These are phyloP conservation scores for Patiria miniata DNA, from an alignment of 35 echinoderm and acorn worm species.

Conservation along the genomic window DNA sequence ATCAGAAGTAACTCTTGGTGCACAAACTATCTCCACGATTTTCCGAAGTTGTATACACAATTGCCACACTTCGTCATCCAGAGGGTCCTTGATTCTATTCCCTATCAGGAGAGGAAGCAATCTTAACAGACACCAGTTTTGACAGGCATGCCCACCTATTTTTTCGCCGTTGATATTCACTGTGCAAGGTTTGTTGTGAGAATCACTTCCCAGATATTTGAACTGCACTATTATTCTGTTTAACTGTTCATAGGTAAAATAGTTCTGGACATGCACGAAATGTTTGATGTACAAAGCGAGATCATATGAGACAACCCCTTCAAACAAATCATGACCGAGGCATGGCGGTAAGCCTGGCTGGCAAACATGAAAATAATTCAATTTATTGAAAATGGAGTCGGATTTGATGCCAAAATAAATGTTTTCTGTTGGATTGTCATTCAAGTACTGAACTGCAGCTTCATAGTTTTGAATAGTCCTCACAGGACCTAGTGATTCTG, in stretches of 20 bases:
- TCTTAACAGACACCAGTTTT: slow-evolving; percentile 71
- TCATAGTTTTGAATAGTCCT: slow-evolving; percentile 28
- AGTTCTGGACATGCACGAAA: slow-evolving; percentile 49
- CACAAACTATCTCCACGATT: slow-evolving; percentile 57
- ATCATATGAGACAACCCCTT: slow-evolving; percentile 70
- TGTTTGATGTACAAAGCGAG: slow-evolving; percentile 55
- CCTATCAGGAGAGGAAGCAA: slow-evolving; percentile 52
- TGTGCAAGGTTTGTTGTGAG: slow-evolving; percentile 44
- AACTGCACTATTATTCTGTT: slow-evolving; percentile 46
- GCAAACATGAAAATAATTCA: slow-evolving; percentile 77
- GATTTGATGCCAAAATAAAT: slow-evolving; percentile 45
- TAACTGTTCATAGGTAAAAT: slow-evolving; percentile 62
- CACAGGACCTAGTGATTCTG: background rate
- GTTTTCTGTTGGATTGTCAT: background rate
- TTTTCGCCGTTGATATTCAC: slow-evolving; percentile 49
- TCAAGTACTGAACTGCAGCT: background rate
- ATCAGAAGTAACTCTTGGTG: slow-evolving; percentile 30
- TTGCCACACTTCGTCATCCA: slow-evolving; percentile 41
- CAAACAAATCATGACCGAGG: slow-evolving; percentile 79
- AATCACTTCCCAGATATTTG: slow-evolving; percentile 43
- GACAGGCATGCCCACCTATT: slow-evolving; percentile 68
- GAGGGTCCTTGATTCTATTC: slow-evolving; percentile 31
- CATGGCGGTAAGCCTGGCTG: slow-evolving; percentile 64
- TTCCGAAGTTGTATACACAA: slow-evolving; percentile 31
- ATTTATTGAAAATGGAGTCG: slow-evolving; percentile 58